Base-by-base conservation (phyloP, 92 coral and sea anemone genomes). In the Parazoanthus atlanticus region DNA sequence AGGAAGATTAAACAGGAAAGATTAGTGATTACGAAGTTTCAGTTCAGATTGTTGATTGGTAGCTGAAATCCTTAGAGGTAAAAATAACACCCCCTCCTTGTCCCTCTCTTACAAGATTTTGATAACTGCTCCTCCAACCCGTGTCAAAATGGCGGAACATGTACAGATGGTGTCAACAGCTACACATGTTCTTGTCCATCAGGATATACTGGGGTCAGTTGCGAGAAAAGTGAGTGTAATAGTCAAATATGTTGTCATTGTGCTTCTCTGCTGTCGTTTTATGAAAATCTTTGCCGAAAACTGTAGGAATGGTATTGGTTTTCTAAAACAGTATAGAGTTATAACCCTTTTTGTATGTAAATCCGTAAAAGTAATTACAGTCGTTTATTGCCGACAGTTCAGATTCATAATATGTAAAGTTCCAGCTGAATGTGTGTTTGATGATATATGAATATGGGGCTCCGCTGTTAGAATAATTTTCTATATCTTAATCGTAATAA, bases 61-160 rank as follows among this genome's bases (percentile, higher is more conserved):
- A 52, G 19, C 58, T 52, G 58, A 13, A 52, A 52, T 15, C 49
- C 49, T 5, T 7, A 43, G 49, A 43, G 11, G 12, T 8, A 10
- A 43, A 43, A 43, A 15, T 52, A 52, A 52, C 5, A 52, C 10
- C 58, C 38, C 21, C 58, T 52, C 58, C 3, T 52, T 52, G 58
- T 16, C 19, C 58, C n/a, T 40, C 16, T 21, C 6, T 76, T 21
- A 19, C 40, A 80, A 80, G 84, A 80, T 31, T 58, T 80, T 58
- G 84, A 80, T 80, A 30, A 80, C 71, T 80, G 84, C 67, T 80
- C 69, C 28, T 8, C 84, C 84, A 13, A 80, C 43, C 84, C 84
- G 16, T 80, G 84, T 54, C 43, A 80, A 80, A 80, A 80, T 80
- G 84, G 84, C 4, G 84, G 84, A 56, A 52, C 47, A 80, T 80